phyloP scores from a whole-genome alignment of 2,113 vertebrate genomes.

The Leptobrachium leishanense region DNA sequence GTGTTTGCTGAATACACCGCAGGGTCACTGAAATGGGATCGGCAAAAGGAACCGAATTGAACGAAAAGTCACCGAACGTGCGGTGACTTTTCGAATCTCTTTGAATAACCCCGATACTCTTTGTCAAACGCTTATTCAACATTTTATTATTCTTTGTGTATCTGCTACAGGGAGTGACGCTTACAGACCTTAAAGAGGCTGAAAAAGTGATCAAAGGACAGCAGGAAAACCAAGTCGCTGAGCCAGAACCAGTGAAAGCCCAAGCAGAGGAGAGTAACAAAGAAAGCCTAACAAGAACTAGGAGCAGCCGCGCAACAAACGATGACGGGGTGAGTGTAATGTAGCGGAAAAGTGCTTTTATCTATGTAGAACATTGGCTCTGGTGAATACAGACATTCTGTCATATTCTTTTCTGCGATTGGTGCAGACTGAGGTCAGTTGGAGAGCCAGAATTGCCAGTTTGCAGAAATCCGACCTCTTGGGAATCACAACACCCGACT shows the following conservation, averaged over 20 bases:
- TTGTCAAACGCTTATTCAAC: not conserved
- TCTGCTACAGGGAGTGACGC: conserved; percentile 78
- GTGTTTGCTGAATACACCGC: too few species aligned
- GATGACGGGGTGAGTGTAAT: conserved; percentile 29
- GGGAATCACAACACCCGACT: conserved; percentile 74
- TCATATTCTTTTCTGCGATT: not conserved
- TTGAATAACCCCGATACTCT: too few species aligned
- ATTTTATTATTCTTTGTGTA: not conserved
- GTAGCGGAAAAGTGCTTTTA: not conserved
- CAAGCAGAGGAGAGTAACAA: conserved; percentile 40
- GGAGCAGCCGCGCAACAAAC: conserved; percentile 11
- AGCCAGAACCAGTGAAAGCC: conserved; percentile 46
- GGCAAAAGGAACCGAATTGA: too few species aligned
- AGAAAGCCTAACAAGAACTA: conserved; percentile 27
- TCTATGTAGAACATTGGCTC: not conserved
- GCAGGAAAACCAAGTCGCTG: conserved; percentile 41
- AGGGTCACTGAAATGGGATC: too few species aligned
- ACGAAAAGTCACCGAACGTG: not conserved
- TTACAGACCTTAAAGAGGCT: conserved; percentile 87
- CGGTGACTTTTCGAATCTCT: too few species aligned
- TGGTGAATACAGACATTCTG: not conserved
- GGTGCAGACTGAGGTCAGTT: conserved; percentile 69
- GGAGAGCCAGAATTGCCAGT: conserved; percentile 78
- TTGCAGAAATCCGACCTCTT: conserved; percentile 79
- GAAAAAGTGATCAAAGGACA: conserved; percentile 69